Conservation (phyloP, 1,140 invertebrate genomes). For the Megalonaias nervosa region DNA sequence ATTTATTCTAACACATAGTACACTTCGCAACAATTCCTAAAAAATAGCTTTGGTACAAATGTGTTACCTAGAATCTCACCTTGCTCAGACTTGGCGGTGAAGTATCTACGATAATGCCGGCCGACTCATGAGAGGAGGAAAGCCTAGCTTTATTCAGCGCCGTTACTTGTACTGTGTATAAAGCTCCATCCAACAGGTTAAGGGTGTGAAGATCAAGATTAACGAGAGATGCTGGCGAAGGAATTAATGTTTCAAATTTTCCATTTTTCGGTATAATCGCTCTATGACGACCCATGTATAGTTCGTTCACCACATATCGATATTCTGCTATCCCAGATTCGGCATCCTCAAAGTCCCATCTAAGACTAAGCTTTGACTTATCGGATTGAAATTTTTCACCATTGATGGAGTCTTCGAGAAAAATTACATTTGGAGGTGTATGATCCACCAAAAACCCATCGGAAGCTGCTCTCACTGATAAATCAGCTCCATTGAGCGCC, state of each 20-base stretch:
- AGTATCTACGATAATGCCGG: slow-evolving; percentile 17
- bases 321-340: slow-evolving; percentile 24
- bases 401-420: neutral
- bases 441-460: slow-evolving; percentile 19
- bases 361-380: slow-evolving; percentile 6
- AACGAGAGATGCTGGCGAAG: neutral
- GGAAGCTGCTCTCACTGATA: neutral
- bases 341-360: slow-evolving; percentile 14
- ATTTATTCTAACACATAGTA: no score
- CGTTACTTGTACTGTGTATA: slow-evolving; percentile 21
- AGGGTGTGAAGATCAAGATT: neutral
- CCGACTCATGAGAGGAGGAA: slow-evolving; percentile 13
- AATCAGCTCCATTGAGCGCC: slow-evolving; percentile 23
- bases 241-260: slow-evolving; percentile 3
- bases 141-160: slow-evolving; percentile 16
- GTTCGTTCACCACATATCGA: slow-evolving; percentile 11
- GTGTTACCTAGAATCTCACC: neutral
- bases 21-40: no score
- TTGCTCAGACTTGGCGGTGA: slow-evolving; percentile 1
- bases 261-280: slow-evolving; percentile 7
- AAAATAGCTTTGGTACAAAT: no score
- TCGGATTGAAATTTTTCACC: slow-evolving; percentile 1
- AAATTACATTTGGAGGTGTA: slow-evolving; percentile 8
- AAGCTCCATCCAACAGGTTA: slow-evolving; percentile 9
- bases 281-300: slow-evolving; percentile 6